Evolutionary conservation across 1,140 invertebrate species (phyloP), one percentile per base, ranked within the genome.

Genomic region (Bombyx mori): DNA sequence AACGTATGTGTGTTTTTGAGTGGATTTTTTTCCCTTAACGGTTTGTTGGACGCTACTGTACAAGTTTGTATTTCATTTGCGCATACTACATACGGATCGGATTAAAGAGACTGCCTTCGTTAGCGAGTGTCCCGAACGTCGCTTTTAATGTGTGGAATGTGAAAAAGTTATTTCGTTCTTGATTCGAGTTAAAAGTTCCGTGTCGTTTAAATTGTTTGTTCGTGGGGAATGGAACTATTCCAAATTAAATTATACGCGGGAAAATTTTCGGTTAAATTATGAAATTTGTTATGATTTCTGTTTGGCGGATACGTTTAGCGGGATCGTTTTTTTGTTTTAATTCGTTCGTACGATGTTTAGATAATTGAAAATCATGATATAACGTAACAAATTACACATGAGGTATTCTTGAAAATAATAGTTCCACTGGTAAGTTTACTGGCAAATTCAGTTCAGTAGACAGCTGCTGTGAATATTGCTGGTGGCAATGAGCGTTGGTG

Each of bases 191-290:
- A 79, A 78, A 86, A 78, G 76, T 83, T 80, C 69, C 70, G 69
- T 77, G 63, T 67, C 75, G 75, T 73, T 82, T 79, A 82, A 86
- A 82, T 81, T 75, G 80, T 82, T 79, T 82, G 69, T 73, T 75
- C 69, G 73, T 62, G 56, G 68, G 72, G 75, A 62, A 70, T 86
- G 80, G 78, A 77, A 63, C 70, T 56, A 65, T 62, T 82, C 80
- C 77, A 83, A 83, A 82, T 86, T 83, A 75, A 79, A 86, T 86
- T 82, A 80, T 74, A 74, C 76, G 70, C 68, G 69, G 73, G 71
- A 73, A 77, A 71, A 71, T 70, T 56, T 56, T 73, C 62, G 65
- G 66, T 73, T 63, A 69, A 66, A 77, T 75, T 68, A 64, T 63
- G 68, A 67, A 77, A 77, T 73, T 72, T 62, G 61, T 72, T 75